These are phyloP conservation scores for Vesta saturnalis DNA, from an alignment of 2,888 invertebrate species.

Conservation along the genomic window DNA sequence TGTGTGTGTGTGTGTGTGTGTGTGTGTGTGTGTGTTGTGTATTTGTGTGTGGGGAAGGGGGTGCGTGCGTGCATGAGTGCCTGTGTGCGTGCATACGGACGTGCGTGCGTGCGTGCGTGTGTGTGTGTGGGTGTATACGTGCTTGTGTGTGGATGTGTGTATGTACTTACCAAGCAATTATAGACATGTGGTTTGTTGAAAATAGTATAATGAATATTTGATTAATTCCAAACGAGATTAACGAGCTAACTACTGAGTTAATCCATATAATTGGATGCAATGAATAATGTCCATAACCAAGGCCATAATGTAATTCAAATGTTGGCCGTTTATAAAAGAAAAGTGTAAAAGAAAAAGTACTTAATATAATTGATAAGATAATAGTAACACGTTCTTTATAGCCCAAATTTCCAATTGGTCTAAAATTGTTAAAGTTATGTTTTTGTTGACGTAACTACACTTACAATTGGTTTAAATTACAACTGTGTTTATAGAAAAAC, in stretches of 20 bases:
- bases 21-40: too few relatives aligned
- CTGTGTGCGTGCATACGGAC: too few relatives aligned
- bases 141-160: too few relatives aligned
- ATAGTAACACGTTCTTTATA: slow-evolving; percentile 34
- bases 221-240: slow-evolving; percentile 35
- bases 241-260: slow-evolving; percentile 17
- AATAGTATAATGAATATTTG: slow-evolving; percentile 32
- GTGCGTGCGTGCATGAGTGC: too few relatives aligned
- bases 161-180: neutral
- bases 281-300: slow-evolving; percentile 33
- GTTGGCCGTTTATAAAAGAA: slow-evolving; percentile 30
- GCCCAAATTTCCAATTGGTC: neutral
- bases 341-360: slow-evolving; percentile 31
- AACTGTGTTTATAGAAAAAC: neutral
- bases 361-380: slow-evolving; percentile 40
- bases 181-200: too few relatives aligned
- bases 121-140: too few relatives aligned
- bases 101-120: too few relatives aligned
- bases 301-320: slow-evolving; percentile 35
- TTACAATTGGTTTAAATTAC: neutral
- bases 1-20: too few relatives aligned
- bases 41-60: too few relatives aligned
- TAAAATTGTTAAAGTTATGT: neutral
- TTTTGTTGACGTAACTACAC: too few relatives aligned
- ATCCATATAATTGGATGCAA: slow-evolving; percentile 13